Evolutionary conservation across 2,797 vertebrate species (phyloP).

Genomic region (Leptatherina wallacei): DNA sequence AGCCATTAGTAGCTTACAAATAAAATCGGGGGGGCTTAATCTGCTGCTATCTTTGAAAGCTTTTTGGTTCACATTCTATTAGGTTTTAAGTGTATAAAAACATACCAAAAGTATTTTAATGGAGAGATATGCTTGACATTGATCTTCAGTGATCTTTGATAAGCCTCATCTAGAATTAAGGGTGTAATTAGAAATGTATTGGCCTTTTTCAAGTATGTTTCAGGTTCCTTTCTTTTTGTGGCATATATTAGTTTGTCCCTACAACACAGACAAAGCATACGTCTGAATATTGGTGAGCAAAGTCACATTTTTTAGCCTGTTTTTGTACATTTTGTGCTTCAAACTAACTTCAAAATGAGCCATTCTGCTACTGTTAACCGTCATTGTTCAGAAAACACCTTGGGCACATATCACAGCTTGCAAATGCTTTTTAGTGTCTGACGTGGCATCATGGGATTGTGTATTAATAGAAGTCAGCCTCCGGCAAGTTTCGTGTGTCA

Average conservation of each 20-base stretch:
- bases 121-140: neutral
- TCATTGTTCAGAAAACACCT: neutral
- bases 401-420: neutral
- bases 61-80: neutral
- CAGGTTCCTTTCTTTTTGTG: neutral
- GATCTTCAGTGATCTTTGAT: neutral
- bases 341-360: neutral
- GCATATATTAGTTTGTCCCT: neutral
- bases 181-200: neutral
- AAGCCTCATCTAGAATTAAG: neutral
- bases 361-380: neutral
- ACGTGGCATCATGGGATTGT: neutral
- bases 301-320: neutral
- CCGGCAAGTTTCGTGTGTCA: neutral
- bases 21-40: neutral
- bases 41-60: neutral
- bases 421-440: conserved; percentile 5
- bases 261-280: neutral
- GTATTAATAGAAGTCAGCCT: conserved; percentile 1
- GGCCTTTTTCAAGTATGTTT: neutral
- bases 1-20: neutral
- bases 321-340: neutral
- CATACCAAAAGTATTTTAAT: neutral
- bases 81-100: neutral
- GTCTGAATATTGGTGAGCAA: neutral